Evolutionary conservation across 2,797 vertebrate species (phyloP), one percentile per base, ranked within the genome.

Genomic region (Sebastes alutus): DNA sequence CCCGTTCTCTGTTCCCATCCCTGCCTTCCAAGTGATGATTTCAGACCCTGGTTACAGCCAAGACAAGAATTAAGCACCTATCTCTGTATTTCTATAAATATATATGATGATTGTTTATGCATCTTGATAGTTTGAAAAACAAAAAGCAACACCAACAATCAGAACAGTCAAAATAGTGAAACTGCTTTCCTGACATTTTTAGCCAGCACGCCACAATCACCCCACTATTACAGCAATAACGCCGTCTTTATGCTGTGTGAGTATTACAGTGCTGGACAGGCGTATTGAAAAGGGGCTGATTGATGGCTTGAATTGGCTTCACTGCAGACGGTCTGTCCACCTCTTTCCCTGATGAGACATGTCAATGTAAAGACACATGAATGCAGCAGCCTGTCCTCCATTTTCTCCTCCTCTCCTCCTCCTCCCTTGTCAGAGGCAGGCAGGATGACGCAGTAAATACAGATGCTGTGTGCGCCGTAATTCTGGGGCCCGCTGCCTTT

Each of bases 361-460:
- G 92, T 94, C 94, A 94, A 94, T 90, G 92, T 91, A 91, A 91
- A 94, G 92, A 93, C 87, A 93, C 94, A 93, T 94, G 93, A 94
- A 93, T 92, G 91, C 92, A 92, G 90, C 88, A 89, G 88, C 86
- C 90, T 74, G 86, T 94, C 92, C 93, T 94, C 92, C 94, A 94
- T 94, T 94, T 94, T 94, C 89, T 92, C 86, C 89, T 85, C 77
- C 84, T 82, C 86, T 75, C 77, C 83, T 91, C 89, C 90, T 84
- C 91, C 93, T 87, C 81, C 82, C 86, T 90, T 90, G 87, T 85
- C 91, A 94, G 91, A 92, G 80, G 88, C 88, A 81, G 87, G 88
- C 81, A 92, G 93, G 86, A 85, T 93, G 93, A 92, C 90, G 93
- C 95, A 94, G 93, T 95, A 95, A 93, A 89, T 93, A 88, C 94